Evolutionary conservation across 2,888 invertebrate species (phyloP).

Genomic region (Uloborus plumipes): DNA sequence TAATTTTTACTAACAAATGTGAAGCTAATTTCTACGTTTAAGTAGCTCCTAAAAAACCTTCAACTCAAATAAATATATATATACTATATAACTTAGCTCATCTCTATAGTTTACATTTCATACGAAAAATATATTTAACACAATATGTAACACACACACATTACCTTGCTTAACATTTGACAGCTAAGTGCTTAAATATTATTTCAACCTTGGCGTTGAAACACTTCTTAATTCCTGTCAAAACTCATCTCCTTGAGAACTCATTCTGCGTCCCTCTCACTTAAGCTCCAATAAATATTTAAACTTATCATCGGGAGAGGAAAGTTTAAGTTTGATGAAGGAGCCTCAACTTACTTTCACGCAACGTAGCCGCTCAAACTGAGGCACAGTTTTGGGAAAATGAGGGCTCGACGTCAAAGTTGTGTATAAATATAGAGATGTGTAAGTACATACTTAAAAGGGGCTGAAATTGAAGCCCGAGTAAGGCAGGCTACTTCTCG

Average conservation of each 20-base stretch:
- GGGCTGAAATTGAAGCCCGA: slow-evolving; percentile 7
- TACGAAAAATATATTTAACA: too few species aligned
- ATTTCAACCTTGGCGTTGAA: slow-evolving; percentile 19
- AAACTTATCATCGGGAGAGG: slow-evolving; percentile 21
- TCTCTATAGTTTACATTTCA: too few species aligned
- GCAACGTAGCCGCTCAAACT: background rate
- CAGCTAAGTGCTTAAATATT: too few species aligned
- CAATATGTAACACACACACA: too few species aligned
- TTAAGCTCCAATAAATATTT: slow-evolving; percentile 21
- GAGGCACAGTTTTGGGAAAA: slow-evolving; percentile 6
- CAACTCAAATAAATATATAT: too few species aligned
- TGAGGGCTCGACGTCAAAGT: too few species aligned
- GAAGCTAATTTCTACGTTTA: too few species aligned
- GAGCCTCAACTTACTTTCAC: background rate
- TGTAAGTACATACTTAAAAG: slow-evolving; percentile 25
- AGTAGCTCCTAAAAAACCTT: too few species aligned
- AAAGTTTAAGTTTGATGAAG: slow-evolving; percentile 1
- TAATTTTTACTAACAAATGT: too few species aligned
- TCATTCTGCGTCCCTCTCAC: slow-evolving; percentile 2
- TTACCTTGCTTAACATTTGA: too few species aligned
- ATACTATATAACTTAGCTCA: too few species aligned
- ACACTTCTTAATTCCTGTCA: slow-evolving; percentile 32
- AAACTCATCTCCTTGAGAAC: slow-evolving; percentile 20
- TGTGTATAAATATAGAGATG: slow-evolving; percentile 13
- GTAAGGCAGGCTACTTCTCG: slow-evolving; percentile 31